Evolutionary conservation across 2,113 vertebrate genomes (phyloP), one percentile per base, ranked within the genome.

Genomic region (Pelecanus crispus): DNA sequence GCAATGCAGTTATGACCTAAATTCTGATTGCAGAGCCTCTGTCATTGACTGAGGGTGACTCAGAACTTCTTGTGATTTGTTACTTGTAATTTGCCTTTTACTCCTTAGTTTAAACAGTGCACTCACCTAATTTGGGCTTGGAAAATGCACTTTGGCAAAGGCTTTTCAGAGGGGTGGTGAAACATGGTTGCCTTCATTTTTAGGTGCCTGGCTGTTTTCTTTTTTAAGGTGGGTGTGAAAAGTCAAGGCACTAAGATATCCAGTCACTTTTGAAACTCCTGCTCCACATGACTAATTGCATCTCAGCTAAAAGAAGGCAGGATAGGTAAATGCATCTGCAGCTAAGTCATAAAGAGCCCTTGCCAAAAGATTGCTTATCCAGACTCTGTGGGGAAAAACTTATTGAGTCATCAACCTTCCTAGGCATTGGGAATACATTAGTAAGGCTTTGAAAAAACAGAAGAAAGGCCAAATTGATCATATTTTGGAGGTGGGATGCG

Each of bases 351-450:
- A 63, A 92, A 63, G 26, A 89, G 38, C 42, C 29, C 22, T 40
- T 88, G 74, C 61, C 79, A 75, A 90, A 47, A 93, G 31, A 72
- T 59, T 81, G 47, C 88, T 88, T 55, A 59, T 86, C 71, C 95
- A 90, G 91, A 94, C 82, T 63, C 14, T 74, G 68, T 83, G 86
- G 59, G 36, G 63, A 52, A 82, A 88, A 91, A 67, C 10, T 47
- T 78, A 11, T n/a, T 89, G 91, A 92, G 61, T 95, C 93, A 95
- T 81, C 78, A 78, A 2, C 83, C 65, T 89, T 78, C 91, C 61
- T 81, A 94, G 91, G 87, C 83, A 17, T 63, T 50, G 42, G 83
- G 68, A 81, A 49, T 58, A 66, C 55, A 70, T 92, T 86, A 70
- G 75, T 79, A 92, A 92, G 44, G 36, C 67, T 74, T 53, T 36